phyloP scores from a whole-genome alignment of 2,888 invertebrate genomes.

The Rhogogaster chlorosoma region DNA sequence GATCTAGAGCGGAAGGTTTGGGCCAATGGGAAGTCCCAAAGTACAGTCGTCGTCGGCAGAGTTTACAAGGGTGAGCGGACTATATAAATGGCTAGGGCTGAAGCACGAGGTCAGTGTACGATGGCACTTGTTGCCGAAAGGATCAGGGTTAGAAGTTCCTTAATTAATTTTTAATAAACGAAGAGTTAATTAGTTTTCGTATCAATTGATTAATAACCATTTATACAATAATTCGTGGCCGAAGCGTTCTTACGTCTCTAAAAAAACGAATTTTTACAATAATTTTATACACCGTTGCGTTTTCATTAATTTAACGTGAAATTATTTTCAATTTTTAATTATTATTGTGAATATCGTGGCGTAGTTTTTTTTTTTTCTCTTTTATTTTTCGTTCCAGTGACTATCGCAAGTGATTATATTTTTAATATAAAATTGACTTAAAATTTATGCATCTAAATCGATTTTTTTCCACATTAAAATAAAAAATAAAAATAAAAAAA shows the following conservation, averaged over 20 bases:
- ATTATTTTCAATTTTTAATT: background rate
- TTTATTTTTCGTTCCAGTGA: background rate
- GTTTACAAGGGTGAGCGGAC: slow-evolving; percentile 1
- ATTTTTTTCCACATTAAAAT: background rate
- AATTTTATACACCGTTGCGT: background rate
- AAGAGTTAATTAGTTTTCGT: background rate
- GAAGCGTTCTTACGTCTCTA: background rate
- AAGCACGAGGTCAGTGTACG: slow-evolving; percentile 11
- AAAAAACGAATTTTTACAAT: background rate
- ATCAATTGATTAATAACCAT: background rate
- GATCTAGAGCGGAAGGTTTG: background rate
- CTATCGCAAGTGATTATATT: background rate
- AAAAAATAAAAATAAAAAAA: background rate
- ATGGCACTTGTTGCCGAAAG: background rate
- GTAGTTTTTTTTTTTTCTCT: background rate
- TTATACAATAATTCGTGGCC: background rate
- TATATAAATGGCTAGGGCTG: slow-evolving; percentile 12
- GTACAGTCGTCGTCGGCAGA: background rate
- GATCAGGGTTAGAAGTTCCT: background rate
- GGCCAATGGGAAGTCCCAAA: slow-evolving; percentile 20
- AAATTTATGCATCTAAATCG: background rate
- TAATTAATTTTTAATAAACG: background rate
- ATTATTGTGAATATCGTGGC: background rate
- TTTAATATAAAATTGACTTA: background rate
- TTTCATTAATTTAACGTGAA: background rate